Evolutionary conservation across 1,140 invertebrate species (phyloP).

Genomic region (Trachymyrmex cornetzi): DNA sequence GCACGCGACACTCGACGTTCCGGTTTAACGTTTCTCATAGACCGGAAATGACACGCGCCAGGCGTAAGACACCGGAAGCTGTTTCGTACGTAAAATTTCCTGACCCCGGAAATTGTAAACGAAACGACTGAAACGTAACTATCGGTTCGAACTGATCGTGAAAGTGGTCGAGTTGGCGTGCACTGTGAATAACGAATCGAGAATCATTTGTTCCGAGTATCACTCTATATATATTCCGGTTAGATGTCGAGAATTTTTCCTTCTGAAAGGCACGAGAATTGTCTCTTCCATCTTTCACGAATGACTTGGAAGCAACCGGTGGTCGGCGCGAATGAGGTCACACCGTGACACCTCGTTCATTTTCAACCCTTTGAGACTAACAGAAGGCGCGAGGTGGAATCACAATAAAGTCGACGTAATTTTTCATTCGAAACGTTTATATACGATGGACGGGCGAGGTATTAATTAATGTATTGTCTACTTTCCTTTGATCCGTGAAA

Average conservation of each 20-base stretch:
- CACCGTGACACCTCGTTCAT: constrained; percentile 54
- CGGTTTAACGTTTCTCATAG: constrained; percentile 69
- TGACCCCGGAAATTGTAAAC: constrained; percentile 56
- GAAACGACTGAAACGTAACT: constrained; percentile 56
- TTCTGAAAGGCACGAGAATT: constrained; percentile 24
- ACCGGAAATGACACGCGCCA: constrained; percentile 19
- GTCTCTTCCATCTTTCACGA: constrained; percentile 40
- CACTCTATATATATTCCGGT: background rate
- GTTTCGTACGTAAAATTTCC: constrained; percentile 63
- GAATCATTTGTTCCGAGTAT: background rate
- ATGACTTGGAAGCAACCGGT: constrained; percentile 73
- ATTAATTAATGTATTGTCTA: constrained; percentile 51
- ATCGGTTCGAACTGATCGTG: constrained; percentile 42
- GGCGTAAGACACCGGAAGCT: constrained; percentile 65
- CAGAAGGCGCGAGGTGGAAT: constrained; percentile 14
- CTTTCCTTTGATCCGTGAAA: constrained; percentile 29
- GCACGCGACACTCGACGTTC: constrained; percentile 41
- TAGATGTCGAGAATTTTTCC: constrained; percentile 19
- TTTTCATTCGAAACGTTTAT: constrained; percentile 42
- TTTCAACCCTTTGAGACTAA: constrained; percentile 62
- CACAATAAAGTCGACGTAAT: constrained; percentile 37
- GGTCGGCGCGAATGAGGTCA: constrained; percentile 74
- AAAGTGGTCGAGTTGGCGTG: constrained; percentile 32
- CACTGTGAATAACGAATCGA: background rate
- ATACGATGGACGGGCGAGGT: constrained; percentile 15